These are phyloP conservation scores for Syngnathus scovelli DNA, from an alignment of 2,113 vertebrate genomes.

Conservation along the genomic window DNA sequence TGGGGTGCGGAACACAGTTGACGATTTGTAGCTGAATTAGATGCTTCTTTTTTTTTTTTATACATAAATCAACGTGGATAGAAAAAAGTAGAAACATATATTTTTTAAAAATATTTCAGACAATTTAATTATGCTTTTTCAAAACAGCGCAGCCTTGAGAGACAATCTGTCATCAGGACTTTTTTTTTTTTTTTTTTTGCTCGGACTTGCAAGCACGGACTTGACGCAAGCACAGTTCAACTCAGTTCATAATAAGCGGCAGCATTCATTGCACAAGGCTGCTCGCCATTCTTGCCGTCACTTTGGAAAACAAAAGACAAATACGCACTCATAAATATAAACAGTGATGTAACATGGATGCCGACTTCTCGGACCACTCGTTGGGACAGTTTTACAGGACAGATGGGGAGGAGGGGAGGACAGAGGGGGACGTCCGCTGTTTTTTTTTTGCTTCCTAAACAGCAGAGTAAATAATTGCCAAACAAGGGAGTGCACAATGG, in stretches of 20 bases:
- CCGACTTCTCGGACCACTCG: background rate
- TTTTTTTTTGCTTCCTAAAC: conserved; percentile 54
- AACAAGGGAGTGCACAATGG: conserved; percentile 71
- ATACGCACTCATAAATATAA: background rate
- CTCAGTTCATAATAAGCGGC: background rate
- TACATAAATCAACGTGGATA: background rate
- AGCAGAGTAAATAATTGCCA: conserved; percentile 76
- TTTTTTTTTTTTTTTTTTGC: too few species aligned
- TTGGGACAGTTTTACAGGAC: conserved; percentile 17
- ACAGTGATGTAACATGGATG: background rate
- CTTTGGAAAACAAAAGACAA: background rate
- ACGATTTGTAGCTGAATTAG: background rate
- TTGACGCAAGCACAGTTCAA: background rate
- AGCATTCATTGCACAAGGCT: background rate
- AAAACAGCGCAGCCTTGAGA: too few species aligned
- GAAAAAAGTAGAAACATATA: background rate
- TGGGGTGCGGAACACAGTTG: background rate
- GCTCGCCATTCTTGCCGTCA: background rate
- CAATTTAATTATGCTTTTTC: background rate
- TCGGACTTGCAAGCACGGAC: too few species aligned
- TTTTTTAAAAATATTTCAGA: too few species aligned
- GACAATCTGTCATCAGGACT: too few species aligned
- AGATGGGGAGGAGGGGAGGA: conserved; percentile 9
- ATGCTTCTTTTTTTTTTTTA: background rate
- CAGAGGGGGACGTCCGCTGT: conserved; percentile 29